phyloP scores from a whole-genome alignment of 2,797 vertebrate genomes.

The Bucorvus abyssinicus region DNA sequence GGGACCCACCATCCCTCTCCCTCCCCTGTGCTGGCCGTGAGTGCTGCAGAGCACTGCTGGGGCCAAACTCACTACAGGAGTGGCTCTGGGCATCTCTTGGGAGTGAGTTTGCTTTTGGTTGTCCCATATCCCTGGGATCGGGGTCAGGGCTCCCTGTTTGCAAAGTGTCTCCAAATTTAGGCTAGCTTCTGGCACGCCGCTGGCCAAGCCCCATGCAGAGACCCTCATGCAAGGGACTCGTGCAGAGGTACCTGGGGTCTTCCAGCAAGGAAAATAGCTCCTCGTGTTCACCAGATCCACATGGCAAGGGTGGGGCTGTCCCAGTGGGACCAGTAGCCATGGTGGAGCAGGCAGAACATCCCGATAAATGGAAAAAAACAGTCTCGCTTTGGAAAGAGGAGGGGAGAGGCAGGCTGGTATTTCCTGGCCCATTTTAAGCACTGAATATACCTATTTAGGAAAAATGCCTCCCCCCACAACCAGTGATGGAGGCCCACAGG shows the following conservation, averaged over 20 bases:
- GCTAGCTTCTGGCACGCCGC: not conserved
- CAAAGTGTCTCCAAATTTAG: not conserved
- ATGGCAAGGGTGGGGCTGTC: not conserved
- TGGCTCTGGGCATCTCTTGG: not conserved
- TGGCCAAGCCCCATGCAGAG: fast-evolving
- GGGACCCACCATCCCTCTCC: not conserved
- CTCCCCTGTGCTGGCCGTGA: not conserved
- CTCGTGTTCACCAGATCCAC: fast-evolving
- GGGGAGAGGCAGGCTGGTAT: constrained; percentile 11
- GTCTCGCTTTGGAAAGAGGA: not conserved
- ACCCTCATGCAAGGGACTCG: fast-evolving
- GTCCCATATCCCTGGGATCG: fast-evolving
- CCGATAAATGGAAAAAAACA: fast-evolving
- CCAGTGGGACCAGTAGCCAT: not conserved
- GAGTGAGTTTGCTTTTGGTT: fast-evolving
- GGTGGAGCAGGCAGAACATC: not conserved
- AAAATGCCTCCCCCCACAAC: not conserved
- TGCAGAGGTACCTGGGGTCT: not conserved
- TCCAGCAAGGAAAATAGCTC: not conserved
- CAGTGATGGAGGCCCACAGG: not conserved
- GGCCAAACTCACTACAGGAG: not conserved
- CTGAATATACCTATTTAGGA: constrained; percentile 14
- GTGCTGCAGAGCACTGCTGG: not conserved
- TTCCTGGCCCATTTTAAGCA: not conserved
- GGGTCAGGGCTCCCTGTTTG: not conserved